Base-by-base conservation (phyloP, 2,888 invertebrate species). In the Acanthoscelides obtectus region DNA sequence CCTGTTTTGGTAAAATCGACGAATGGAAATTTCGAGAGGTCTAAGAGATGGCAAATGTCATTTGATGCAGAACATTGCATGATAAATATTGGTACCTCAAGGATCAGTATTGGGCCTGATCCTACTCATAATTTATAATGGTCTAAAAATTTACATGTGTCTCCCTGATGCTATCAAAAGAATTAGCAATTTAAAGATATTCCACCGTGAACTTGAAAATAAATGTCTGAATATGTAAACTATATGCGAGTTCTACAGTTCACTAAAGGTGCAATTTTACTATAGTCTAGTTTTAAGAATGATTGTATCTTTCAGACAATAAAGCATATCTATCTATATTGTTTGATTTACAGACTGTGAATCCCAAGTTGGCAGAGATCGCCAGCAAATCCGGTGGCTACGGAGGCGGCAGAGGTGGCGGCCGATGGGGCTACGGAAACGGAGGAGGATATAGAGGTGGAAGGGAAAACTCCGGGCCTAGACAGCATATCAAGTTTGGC, bases 331-430 rank as follows among this genome's bases (percentile, higher is more conserved):
- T 12, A 45, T 45, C 3, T 25, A 5, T 45, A 1, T 45, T 45
- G 45, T 6, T 45, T 12, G 5, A 17, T 45, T 25, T 25, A 5
- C 88, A 90, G 93, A 91, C 91, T 77, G 89, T 97, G 73, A 94
- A 94, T 83, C 96, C 95, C 70, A 94, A 95, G 83, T 88, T 97
- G 67, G 89, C 91, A 80, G 93, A 94, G 79, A 89, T 96, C 88
- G 93, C 93, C 8, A 89, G 89, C 77, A 89, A 91, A 77, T 84
- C 83, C 67, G 87, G 87, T 67, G 89, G 89, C 74, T 89, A 89
- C 68, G 90, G 90, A 64, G 90, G 90, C 64, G 88, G 88, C 20
- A 71, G 69, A 68, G 83, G 86, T n/a, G 73, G 69, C 65, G 74
- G 75, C 22, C 86, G 88, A 68, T 82, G 82, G 76, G 78, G 78